Percentiles rank a stretch among this genome's conserved stretches.
phyloP scores from a whole-genome alignment of 2,113 vertebrate species.

The Solea solea region DNA sequence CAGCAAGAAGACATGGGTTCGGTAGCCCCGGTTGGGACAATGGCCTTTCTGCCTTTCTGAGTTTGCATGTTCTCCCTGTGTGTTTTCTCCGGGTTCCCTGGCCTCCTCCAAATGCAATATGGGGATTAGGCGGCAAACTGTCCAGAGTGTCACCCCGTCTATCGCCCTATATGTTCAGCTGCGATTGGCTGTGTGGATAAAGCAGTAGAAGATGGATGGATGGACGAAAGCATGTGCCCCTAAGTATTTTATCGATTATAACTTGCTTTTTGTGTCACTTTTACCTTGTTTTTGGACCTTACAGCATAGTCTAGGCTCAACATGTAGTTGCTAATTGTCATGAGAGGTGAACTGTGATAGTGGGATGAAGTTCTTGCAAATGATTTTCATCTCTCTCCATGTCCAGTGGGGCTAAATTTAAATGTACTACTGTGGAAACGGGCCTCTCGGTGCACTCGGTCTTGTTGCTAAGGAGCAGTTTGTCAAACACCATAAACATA shows the following conservation, averaged over 20 bases:
- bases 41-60: no score
- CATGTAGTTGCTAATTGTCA: constrained; percentile 16
- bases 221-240: no score
- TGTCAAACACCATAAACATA: constrained; percentile 58
- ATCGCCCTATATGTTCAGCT: no score
- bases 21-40: no score
- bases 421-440: constrained; percentile 9
- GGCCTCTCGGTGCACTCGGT: constrained; percentile 31
- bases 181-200: no score
- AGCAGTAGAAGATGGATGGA: no score
- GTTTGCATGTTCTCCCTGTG: no score
- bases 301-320: not conserved
- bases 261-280: not conserved
- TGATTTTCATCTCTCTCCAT: constrained; percentile 25
- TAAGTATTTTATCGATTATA: not conserved
- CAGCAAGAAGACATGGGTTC: no score
- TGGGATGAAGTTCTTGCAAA: not conserved
- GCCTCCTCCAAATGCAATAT: no score
- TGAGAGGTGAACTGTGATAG: constrained; percentile 14
- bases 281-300: not conserved
- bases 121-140: no score
- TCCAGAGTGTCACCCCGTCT: no score
- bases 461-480: constrained; percentile 65
- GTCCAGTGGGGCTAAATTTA: constrained; percentile 29
- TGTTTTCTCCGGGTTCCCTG: no score